Percentiles rank a stretch among this genome's conserved stretches.
phyloP scores from a whole-genome alignment of 2,797 vertebrate genomes.

The Gymnocypris eckloni region DNA sequence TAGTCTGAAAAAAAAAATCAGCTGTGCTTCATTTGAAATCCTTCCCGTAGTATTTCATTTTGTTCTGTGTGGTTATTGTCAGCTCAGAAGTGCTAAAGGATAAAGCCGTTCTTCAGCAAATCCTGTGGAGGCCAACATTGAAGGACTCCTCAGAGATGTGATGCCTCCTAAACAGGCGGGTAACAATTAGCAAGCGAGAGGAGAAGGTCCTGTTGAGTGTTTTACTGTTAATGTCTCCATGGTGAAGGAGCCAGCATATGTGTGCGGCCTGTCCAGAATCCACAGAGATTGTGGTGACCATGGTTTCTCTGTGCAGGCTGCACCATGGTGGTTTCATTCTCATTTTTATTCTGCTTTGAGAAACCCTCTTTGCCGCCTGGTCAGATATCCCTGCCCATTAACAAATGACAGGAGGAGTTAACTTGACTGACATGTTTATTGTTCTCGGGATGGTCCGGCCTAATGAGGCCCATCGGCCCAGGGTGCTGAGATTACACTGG shows the following conservation, averaged over 20 bases:
- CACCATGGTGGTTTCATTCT: neutral
- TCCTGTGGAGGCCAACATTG: conserved; percentile 20
- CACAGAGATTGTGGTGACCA: neutral
- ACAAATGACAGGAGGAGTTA: conserved; percentile 79
- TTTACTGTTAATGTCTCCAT: conserved; percentile 9
- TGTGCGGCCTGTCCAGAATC: conserved; percentile 7
- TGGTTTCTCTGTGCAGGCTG: conserved; percentile 23
- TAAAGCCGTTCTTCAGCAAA: conserved; percentile 26
- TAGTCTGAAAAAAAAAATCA: neutral
- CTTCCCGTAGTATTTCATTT: conserved; percentile 5
- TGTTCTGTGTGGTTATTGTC: conserved; percentile 24
- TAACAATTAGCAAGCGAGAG: conserved; percentile 43
- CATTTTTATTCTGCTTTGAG: conserved; percentile 42
- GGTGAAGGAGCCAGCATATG: neutral
- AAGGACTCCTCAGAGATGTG: conserved; percentile 26
- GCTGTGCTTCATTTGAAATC: neutral
- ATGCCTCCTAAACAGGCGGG: conserved; percentile 37
- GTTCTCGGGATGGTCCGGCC: conserved; percentile 71
- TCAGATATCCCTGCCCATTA: conserved; percentile 77
- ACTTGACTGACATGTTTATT: conserved; percentile 81
- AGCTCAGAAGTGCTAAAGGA: conserved; percentile 30
- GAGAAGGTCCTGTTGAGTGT: conserved; percentile 27
- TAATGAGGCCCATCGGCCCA: conserved; percentile 73
- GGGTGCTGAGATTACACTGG: conserved; percentile 67
- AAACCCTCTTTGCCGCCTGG: conserved; percentile 62